A percentile compares a stretch with the other conserved stretches of the same genome.
phyloP scores from a whole-genome alignment of 1,140 invertebrate species.

The Drosophila azteca region DNA sequence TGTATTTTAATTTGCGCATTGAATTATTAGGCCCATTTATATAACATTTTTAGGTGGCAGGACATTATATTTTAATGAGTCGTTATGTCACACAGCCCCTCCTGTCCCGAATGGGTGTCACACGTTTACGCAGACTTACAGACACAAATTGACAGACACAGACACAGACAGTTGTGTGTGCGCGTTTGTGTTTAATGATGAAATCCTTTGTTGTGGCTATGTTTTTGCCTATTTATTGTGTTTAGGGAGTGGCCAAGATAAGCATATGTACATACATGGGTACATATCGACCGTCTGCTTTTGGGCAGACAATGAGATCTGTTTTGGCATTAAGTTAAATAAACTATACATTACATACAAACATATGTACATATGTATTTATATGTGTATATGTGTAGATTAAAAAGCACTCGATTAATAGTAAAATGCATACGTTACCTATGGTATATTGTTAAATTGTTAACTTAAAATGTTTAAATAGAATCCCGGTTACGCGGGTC shows the following conservation, averaged over 20 bases:
- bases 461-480: constrained; percentile 83
- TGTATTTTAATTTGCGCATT: constrained; percentile 72
- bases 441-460: background rate
- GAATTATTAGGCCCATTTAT: constrained; percentile 71
- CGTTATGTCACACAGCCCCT: constrained; percentile 61
- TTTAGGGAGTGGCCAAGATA: no score
- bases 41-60: constrained; percentile 50
- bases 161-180: constrained; percentile 7
- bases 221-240: background rate
- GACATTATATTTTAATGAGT: constrained; percentile 71
- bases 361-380: no score
- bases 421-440: no score
- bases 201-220: constrained; percentile 70
- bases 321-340: no score
- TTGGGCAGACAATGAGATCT: background rate
- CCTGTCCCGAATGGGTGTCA: constrained; percentile 24
- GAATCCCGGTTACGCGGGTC: constrained; percentile 98
- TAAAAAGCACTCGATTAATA: constrained; percentile 5
- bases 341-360: no score
- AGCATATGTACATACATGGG: no score
- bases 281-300: constrained; percentile 3
- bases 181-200: constrained; percentile 44
- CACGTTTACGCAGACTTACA: constrained; percentile 36
- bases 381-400: no score
- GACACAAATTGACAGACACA: background rate